Evolutionary conservation across 1,140 invertebrate species (phyloP), one percentile per base, ranked within the genome.

Genomic region (Bombus terrestris): DNA sequence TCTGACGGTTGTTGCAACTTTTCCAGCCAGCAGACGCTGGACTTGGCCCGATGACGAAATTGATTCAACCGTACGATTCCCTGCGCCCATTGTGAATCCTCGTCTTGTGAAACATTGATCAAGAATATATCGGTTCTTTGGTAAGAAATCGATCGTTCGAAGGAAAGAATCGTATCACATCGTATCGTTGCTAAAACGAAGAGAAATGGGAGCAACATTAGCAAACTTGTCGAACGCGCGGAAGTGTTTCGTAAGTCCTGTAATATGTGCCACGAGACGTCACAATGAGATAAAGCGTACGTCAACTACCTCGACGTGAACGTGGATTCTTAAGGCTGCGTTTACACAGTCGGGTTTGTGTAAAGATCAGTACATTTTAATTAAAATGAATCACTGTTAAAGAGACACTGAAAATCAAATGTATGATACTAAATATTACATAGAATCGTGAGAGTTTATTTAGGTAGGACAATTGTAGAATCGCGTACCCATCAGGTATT

Each of bases 1-100:
- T 78, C 83, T 18, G 73, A 72, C 72, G 83, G 64, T 91, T 90
- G 86, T 86, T 90, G 89, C 90, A 91, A 91, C 89, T 91, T 91
- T 91, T 90, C 59, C 72, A 83, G 41, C 74, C 13, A 32, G 25
- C 66, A 78, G 28, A 72, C 35, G 13, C 53, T 35, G 39, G 35
- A 62, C 62, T 22, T 22, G 37, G 37, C 15, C 66, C 53, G 76
- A 86, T 90, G 83, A 71, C 32, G 89, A 90, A 90, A 90, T 86
- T 88, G 68, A 86, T 86, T 86, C 83, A 75, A 71, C n/a, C 78
- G 37, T 62, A 68, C 41, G 25, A 80, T 78, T 59, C 18, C n/a
- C 83, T 37, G 13, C 15, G 22, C 53, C 3, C 68, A 15, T 47
- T 39, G 68, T 32, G 77, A 39, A 85, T 85, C 83, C 28, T 85